Percentiles rank a stretch among this genome's conserved stretches.
These are phyloP conservation scores for Cuniculus paca DNA, from an alignment of 2,797 vertebrate genomes.

Conservation along the genomic window DNA sequence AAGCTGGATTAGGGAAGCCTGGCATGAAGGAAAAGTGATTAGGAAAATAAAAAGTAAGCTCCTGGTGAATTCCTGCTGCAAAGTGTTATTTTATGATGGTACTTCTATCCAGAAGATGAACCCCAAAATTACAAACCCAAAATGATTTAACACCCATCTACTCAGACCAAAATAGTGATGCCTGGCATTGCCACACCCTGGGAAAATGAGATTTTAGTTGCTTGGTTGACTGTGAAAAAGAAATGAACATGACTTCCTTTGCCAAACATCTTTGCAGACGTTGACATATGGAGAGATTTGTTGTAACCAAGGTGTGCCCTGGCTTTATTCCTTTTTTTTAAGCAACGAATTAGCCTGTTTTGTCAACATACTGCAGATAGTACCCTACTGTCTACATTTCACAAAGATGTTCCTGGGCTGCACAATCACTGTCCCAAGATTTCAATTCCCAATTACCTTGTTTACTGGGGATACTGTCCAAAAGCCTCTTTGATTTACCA, in stretches of 20 bases:
- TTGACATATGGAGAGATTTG: not conserved
- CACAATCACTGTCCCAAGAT: not conserved
- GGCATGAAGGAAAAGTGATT: not conserved
- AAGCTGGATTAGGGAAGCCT: not conserved
- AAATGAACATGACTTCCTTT: not conserved
- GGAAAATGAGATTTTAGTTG: not conserved
- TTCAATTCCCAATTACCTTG: constrained; percentile 34
- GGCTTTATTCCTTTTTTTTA: not conserved
- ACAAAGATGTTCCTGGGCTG: not conserved
- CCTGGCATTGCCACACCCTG: too few relatives aligned
- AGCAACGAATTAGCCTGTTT: constrained; percentile 34
- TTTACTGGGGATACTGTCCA: constrained; percentile 12
- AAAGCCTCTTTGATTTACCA: constrained; percentile 59
- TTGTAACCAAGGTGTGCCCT: not conserved
- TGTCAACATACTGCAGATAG: not conserved
- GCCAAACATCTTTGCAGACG: not conserved
- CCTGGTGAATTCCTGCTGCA: not conserved
- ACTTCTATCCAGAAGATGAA: not conserved
- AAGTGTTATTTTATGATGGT: not conserved
- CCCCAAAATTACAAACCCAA: not conserved
- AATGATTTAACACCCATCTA: not conserved
- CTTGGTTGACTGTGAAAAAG: not conserved
- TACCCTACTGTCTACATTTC: constrained; percentile 18
- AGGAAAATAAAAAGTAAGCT: constrained; percentile 1
- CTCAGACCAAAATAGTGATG: not conserved